Percentiles rank a stretch among this genome's conserved stretches.
Evolutionary conservation across 2,797 vertebrate species (phyloP).

Genomic region (Hypotaenidia philippensis): DNA sequence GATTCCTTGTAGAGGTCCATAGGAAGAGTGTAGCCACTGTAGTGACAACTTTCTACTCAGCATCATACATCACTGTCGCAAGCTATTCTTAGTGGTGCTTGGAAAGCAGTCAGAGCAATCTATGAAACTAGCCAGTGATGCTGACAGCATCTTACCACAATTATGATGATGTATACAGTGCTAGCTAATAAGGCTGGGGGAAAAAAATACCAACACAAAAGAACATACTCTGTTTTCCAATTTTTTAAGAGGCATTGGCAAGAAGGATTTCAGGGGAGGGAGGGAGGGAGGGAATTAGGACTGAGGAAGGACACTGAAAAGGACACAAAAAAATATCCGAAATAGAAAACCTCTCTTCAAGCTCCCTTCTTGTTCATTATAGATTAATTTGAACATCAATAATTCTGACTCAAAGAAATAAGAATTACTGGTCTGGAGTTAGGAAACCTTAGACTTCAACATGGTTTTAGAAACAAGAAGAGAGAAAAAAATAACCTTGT

Average conservation of each 20-base stretch:
- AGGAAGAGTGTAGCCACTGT: not conserved
- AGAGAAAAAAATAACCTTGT: not conserved
- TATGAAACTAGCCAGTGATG: constrained; percentile 39
- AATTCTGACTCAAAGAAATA: constrained; percentile 26
- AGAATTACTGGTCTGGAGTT: not conserved
- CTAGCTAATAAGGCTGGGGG: not conserved
- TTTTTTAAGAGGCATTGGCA: not conserved
- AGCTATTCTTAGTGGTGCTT: constrained; percentile 66
- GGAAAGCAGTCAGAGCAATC: constrained; percentile 54
- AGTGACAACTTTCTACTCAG: constrained; percentile 9
- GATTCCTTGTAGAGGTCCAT: not conserved
- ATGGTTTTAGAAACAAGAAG: not conserved
- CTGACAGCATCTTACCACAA: constrained; percentile 60
- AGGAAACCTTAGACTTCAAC: not conserved
- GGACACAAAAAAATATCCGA: not conserved
- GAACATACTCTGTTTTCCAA: not conserved
- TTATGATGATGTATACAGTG: constrained; percentile 39
- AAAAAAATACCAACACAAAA: not conserved
- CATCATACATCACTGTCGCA: constrained; percentile 35
- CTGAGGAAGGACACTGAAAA: constrained; percentile 8
- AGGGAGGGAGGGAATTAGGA: not conserved
- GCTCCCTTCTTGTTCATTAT: constrained; percentile 5
- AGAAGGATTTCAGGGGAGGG: not conserved
- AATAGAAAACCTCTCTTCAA: not conserved
- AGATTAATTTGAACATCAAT: constrained; percentile 40